phyloP scores from a whole-genome alignment of 2,797 vertebrate genomes.

The Taenioides sp. region DNA sequence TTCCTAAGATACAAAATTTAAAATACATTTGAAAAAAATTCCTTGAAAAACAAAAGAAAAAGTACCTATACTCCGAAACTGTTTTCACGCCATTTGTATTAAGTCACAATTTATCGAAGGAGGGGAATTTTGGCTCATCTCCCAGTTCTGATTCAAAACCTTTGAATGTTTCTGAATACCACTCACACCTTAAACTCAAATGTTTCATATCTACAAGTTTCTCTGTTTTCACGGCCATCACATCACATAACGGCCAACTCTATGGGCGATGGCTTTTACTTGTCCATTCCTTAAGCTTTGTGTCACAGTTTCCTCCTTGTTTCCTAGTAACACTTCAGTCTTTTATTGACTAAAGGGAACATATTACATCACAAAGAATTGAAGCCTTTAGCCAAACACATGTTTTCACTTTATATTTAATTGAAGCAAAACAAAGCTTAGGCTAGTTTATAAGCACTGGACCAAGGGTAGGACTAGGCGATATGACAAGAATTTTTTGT shows the following conservation, averaged over 20 bases:
- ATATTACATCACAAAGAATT: conserved; percentile 29
- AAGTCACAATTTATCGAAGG: conserved; percentile 20
- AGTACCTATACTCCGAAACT: neutral
- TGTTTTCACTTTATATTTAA: conserved; percentile 44
- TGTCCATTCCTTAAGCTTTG: conserved; percentile 53
- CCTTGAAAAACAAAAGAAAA: neutral
- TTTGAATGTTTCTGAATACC: conserved; percentile 37
- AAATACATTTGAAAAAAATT: neutral
- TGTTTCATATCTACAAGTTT: conserved; percentile 15
- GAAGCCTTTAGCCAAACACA: conserved; percentile 24
- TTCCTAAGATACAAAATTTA: neutral
- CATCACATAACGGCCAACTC: conserved; percentile 28
- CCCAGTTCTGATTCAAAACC: conserved; percentile 47
- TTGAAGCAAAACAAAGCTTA: conserved; percentile 16
- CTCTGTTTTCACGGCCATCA: conserved; percentile 27
- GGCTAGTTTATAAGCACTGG: neutral
- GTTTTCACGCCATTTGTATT: conserved; percentile 13
- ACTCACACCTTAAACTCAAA: conserved; percentile 16
- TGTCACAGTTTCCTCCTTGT: conserved; percentile 53
- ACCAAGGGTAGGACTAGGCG: neutral
- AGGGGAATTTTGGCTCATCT: conserved; percentile 29
- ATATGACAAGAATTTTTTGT: too few relatives aligned
- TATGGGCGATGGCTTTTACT: conserved; percentile 35
- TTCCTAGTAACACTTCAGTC: conserved; percentile 34
- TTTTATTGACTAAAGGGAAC: conserved; percentile 45